phyloP scores from a whole-genome alignment of 2,797 vertebrate species.

The Cossypha heuglini region DNA sequence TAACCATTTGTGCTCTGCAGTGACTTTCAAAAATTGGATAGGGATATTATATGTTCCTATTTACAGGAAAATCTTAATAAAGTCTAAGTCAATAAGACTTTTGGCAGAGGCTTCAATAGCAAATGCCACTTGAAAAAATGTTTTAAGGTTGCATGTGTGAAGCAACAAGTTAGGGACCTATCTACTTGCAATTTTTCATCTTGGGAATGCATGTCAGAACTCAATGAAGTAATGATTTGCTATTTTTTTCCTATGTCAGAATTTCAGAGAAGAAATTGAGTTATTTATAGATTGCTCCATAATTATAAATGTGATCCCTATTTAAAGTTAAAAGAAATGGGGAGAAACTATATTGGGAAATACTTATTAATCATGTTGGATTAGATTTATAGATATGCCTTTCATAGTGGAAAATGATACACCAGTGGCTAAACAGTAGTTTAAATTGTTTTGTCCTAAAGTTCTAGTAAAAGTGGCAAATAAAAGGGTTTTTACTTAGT shows the following conservation, averaged over 20 bases:
- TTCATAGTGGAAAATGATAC: not conserved
- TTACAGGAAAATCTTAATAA: not conserved
- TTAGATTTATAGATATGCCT: not conserved
- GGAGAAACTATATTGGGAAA: not conserved
- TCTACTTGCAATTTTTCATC: not conserved
- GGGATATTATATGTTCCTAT: not conserved
- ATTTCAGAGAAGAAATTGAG: not conserved
- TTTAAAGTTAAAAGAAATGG: not conserved
- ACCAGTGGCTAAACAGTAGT: not conserved
- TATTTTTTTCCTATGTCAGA: not conserved
- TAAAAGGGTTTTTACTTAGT: fast-evolving
- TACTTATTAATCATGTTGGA: not conserved
- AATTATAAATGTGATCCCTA: not conserved
- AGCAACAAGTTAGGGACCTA: constrained; percentile 13
- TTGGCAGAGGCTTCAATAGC: not conserved
- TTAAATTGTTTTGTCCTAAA: not conserved
- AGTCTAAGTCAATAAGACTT: not conserved
- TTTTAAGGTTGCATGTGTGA: not conserved
- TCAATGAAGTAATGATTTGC: not conserved
- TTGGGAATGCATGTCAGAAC: not conserved
- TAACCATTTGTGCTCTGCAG: not conserved
- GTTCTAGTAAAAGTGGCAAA: not conserved
- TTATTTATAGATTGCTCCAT: not conserved
- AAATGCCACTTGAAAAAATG: constrained; percentile 3
- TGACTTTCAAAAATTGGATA: not conserved